These are phyloP conservation scores for Eudemis profundana DNA, from an alignment of 2,888 invertebrate genomes.

Conservation along the genomic window DNA sequence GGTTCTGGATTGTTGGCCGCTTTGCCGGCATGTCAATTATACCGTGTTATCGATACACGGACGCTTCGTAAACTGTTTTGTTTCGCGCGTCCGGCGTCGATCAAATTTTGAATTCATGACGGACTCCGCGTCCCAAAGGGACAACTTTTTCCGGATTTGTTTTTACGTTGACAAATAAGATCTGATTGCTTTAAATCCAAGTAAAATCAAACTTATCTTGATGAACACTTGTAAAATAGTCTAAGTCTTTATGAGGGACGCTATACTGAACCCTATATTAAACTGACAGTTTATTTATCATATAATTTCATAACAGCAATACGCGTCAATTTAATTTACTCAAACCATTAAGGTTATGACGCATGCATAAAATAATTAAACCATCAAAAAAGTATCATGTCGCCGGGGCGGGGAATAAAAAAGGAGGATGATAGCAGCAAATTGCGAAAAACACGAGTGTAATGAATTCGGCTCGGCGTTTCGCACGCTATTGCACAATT, in stretches of 20 bases:
- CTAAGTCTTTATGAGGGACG: neutral
- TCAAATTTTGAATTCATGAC: constrained; percentile 43
- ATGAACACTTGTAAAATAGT: neutral
- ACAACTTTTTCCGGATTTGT: constrained; percentile 14
- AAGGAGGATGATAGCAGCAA: constrained; percentile 61
- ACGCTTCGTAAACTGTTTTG: constrained; percentile 61
- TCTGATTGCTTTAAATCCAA: constrained; percentile 3
- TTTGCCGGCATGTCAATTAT: constrained; percentile 81
- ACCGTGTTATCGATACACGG: constrained; percentile 78
- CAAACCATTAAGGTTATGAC: constrained; percentile 57
- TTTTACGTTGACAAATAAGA: constrained; percentile 2
- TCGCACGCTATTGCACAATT: constrained; percentile 86
- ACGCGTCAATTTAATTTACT: constrained; percentile 55
- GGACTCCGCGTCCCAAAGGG: constrained; percentile 14
- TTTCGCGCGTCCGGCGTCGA: constrained; percentile 49
- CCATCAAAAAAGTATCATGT: constrained; percentile 72
- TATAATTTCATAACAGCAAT: constrained; percentile 15
- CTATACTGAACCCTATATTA: no score
- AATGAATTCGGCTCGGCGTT: constrained; percentile 81
- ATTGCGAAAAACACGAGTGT: constrained; percentile 74
- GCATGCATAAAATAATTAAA: constrained; percentile 73
- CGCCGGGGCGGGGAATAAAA: constrained; percentile 62
- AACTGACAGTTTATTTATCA: neutral
- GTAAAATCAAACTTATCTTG: no score
- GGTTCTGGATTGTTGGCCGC: constrained; percentile 84